Conservation (phyloP, 2,113 vertebrate species). For the Mugil cephalus region DNA sequence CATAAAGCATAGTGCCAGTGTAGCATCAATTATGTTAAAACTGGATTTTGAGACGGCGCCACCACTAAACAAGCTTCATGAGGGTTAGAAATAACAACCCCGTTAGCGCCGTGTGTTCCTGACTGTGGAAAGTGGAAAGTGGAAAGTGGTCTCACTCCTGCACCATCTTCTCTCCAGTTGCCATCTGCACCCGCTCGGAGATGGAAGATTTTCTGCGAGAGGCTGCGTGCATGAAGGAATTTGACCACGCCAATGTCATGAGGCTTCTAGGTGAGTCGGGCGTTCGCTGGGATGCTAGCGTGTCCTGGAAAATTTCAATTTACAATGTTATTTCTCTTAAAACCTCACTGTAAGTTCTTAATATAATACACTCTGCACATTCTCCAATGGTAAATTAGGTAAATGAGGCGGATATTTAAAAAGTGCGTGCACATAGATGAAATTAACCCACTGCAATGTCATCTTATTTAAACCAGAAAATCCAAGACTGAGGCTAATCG, state of each 20-base stretch:
- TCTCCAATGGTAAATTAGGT: no score
- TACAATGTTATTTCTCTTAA: no score
- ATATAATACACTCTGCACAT: background rate
- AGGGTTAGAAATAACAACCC: background rate
- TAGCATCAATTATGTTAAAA: constrained; percentile 17
- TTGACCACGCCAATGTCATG: constrained; percentile 94
- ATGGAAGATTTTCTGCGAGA: constrained; percentile 95
- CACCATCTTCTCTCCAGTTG: constrained; percentile 77
- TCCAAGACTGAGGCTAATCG: background rate
- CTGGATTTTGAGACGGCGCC: background rate
- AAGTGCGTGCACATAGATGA: no score
- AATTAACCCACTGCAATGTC: background rate
- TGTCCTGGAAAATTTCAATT: no score
- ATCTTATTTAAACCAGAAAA: background rate
- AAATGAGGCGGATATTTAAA: no score
- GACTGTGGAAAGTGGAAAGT: no score
- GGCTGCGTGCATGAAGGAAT: constrained; percentile 95
- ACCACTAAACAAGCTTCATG: no score
- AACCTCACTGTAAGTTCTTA: no score
- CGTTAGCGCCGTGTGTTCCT: background rate
- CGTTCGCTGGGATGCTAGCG: no score
- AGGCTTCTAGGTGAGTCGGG: constrained; percentile 88
- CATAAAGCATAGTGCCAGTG: background rate
- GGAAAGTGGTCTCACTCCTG: constrained; percentile 4
- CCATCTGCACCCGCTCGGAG: constrained; percentile 92